Percentiles rank a stretch among this genome's conserved stretches.
Conservation (phyloP, 1,140 invertebrate species). For the Rhopalosiphum maidis region DNA sequence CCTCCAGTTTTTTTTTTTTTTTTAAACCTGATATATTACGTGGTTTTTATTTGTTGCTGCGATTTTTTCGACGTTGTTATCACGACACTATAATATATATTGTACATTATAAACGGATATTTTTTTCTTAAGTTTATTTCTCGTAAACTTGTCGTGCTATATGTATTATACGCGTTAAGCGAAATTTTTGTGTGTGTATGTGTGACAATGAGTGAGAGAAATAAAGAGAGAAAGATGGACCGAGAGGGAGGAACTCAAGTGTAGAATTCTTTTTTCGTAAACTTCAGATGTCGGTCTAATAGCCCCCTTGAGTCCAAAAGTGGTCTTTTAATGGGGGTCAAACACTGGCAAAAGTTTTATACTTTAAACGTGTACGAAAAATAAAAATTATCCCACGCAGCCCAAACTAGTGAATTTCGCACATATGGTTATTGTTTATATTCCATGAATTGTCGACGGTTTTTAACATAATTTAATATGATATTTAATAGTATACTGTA, state of each 20-base stretch:
- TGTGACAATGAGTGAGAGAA: neutral
- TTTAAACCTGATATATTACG: neutral
- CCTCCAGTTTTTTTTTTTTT: constrained; percentile 2
- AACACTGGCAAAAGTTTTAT: neutral
- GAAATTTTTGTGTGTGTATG: neutral
- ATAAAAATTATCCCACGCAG: neutral
- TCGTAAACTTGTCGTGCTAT: neutral
- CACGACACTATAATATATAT: neutral
- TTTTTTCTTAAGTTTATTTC: neutral
- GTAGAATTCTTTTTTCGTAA: neutral
- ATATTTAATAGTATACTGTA: too few relatives aligned
- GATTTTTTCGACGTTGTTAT: neutral
- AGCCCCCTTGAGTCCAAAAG: neutral
- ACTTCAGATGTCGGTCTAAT: neutral
- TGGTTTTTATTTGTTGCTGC: neutral
- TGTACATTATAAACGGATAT: neutral
- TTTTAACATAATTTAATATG: neutral
- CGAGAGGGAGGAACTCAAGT: neutral
- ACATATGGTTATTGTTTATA: neutral
- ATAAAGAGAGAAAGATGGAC: neutral
- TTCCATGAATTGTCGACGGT: neutral
- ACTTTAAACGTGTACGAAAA: neutral
- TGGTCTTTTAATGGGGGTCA: neutral
- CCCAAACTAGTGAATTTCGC: neutral
- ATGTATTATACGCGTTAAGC: neutral